Base-by-base conservation (phyloP, 2,888 invertebrate species). In the Cephonodes hylas region DNA sequence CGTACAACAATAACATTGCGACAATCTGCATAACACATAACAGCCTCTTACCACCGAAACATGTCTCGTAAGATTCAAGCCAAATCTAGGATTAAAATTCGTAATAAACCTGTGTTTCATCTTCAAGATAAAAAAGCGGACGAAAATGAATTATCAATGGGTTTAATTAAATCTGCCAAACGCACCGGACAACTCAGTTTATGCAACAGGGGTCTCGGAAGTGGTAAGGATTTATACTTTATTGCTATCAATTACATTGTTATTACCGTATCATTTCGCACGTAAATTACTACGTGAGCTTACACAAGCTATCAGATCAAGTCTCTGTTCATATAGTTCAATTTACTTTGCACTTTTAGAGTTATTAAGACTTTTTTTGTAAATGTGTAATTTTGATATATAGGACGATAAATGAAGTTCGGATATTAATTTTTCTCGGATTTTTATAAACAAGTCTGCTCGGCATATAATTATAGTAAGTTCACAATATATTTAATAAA, bases 181-280 rank as follows among this genome's bases (percentile, higher is more conserved):
- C 95, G 95, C 79, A 95, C 96, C 67, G 98, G 98, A 20, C 94
- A 95, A 71, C 89, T 98, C 45, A 96, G 96, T 91, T 93, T 98
- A 71, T 94, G 96, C 62, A 95, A 95, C 68, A 94, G 94, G 79
- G 96, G 95, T 72, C 88, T 97, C 70, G 93, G 94, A 57, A 93
- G 94, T 86, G 96, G 98, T 96, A 88, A 82, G 82, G 73, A 20
- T 42, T 44, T 57, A 31, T 20, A 23, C 7, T 56, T 59, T 31
- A 57, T 45, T 63, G 20, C 7, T 45, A 18, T 53, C 31, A 53
- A 53, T 53, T 53, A 53, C 53, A 27, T 53, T 31, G 15, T 53
- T 27, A 31, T 53, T 53, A 53, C 53, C 31, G 44, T 56, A 3
- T 42, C 23, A 38, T 13, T n/a, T 23, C 6, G 38, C 10, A 20